A percentile compares a stretch with the other conserved stretches of the same genome.
Conservation (phyloP, 1,140 invertebrate species). For the Drosophila quadrilineata region DNA sequence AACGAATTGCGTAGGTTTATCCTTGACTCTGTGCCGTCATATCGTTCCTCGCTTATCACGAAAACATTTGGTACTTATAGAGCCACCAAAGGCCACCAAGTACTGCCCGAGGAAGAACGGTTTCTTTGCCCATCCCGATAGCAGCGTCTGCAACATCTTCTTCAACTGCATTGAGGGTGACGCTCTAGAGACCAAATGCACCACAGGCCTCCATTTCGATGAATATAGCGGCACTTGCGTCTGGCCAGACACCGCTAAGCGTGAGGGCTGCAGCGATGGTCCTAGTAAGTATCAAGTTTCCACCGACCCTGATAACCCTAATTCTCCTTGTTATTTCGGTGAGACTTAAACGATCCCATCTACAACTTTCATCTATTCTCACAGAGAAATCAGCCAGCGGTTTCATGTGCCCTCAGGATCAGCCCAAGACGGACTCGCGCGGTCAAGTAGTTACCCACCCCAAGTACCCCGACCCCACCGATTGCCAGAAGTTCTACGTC, state of each 20-base stretch:
- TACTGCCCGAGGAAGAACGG: slow-evolving; percentile 92
- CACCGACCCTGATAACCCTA: background rate
- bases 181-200: slow-evolving; percentile 90
- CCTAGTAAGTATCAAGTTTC: slow-evolving; percentile 48
- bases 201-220: slow-evolving; percentile 92
- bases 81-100: slow-evolving; percentile 87
- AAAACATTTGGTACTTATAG: slow-evolving; percentile 84
- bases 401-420: slow-evolving; percentile 90
- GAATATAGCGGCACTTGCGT: slow-evolving; percentile 91
- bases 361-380: background rate
- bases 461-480: slow-evolving; percentile 92
- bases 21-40: background rate
- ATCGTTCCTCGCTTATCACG: background rate
- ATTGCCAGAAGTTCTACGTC: slow-evolving; percentile 92
- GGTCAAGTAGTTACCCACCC: slow-evolving; percentile 91
- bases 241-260: slow-evolving; percentile 91
- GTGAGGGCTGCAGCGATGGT: slow-evolving; percentile 85
- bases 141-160: slow-evolving; percentile 91
- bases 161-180: slow-evolving; percentile 94
- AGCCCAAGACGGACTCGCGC: slow-evolving; percentile 84
- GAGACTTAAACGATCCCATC: too few relatives aligned
- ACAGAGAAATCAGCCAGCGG: slow-evolving; percentile 89
- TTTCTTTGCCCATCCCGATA: slow-evolving; percentile 93
- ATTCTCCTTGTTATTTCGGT: background rate
- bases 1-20: slow-evolving; percentile 91